Evolutionary conservation across 2,888 invertebrate genomes (phyloP).

Genomic region (Drosophila kambysellisi): DNA sequence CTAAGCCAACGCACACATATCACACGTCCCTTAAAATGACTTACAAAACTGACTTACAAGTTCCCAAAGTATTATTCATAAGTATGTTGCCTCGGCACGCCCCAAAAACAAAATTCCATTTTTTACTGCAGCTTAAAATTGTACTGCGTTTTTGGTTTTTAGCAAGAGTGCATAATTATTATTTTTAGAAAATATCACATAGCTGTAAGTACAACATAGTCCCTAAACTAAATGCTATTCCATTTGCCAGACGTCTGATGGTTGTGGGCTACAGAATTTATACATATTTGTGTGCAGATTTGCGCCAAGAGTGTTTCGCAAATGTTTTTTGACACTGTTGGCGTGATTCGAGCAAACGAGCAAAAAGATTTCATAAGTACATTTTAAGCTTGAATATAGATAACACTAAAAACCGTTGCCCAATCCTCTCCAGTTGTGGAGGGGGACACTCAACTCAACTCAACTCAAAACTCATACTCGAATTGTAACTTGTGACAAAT

Average conservation of each 20-base stretch:
- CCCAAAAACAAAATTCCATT: constrained; percentile 24
- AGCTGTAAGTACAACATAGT: constrained; percentile 19
- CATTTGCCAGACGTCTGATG: constrained; percentile 30
- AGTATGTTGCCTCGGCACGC: constrained; percentile 28
- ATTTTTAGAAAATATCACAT: constrained; percentile 49
- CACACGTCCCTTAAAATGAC: constrained; percentile 61
- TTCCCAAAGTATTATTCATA: constrained; percentile 77
- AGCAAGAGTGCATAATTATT: constrained; percentile 41
- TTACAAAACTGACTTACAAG: constrained; percentile 58
- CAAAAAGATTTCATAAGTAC: constrained; percentile 30
- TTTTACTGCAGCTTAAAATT: constrained; percentile 47
- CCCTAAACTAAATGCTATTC: constrained; percentile 26
- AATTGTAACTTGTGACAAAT: constrained; percentile 77
- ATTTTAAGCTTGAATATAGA: constrained; percentile 33
- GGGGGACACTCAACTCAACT: neutral
- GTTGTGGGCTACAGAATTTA: constrained; percentile 33
- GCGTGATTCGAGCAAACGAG: constrained; percentile 44
- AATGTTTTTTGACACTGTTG: constrained; percentile 33
- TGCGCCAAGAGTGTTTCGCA: constrained; percentile 45
- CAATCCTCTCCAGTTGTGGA: constrained; percentile 22
- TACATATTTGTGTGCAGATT: constrained; percentile 39
- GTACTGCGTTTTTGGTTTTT: constrained; percentile 32
- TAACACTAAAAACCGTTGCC: constrained; percentile 27
- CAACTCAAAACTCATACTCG: constrained; percentile 48
- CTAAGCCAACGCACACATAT: constrained; percentile 78